Evolutionary conservation across 2,888 invertebrate genomes (phyloP), one percentile per base, ranked within the genome.

Genomic region (Orchesellides sinensis): DNA sequence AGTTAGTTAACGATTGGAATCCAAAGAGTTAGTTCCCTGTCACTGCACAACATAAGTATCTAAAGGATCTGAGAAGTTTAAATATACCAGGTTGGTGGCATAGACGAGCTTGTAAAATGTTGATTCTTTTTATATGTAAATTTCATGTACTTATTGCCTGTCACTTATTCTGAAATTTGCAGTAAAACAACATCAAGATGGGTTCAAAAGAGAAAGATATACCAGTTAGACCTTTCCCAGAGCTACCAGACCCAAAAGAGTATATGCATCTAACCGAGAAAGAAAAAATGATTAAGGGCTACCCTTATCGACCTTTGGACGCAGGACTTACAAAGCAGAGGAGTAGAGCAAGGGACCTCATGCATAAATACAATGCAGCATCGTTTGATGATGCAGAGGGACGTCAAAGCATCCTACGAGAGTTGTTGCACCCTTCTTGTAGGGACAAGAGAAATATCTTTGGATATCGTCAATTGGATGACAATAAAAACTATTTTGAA

Each of bases 231-330:
- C 69, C 78, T 0, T 78, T 78, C 21, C 81, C 80, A 2, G 8
- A 23, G 0, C 65, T 77, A 4, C 83, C 80, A 1, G 83, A 82
- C 27, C 82, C 70, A 1, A 75, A 74, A 21, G 83, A 85, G 32
- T 86, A 86, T 78, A 82, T 63, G 45, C 86, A 88, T 45, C 68
- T 88, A 25, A 40, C 78, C 0, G 85, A 88, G 25, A 68, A 84
- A 35, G 86, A 88, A 19, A 80, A 84, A 10, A 87, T 87, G 87
- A 40, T 82, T 2, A 69, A 72, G 49, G 85, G 85, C 3, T 83
- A 47, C 21, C 85, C 85, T 52, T 70, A 23, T 49, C 25, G 68
- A 25, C 66, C 77, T 0, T 35, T 69, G 17, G 70, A 83, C 45
- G 17, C 66, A 1, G 66, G 59, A 19, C 52, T 85, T 5, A 23